Base-by-base conservation (phyloP, 92 coral and sea anemone genomes). In the Palythoa heliodiscus region DNA sequence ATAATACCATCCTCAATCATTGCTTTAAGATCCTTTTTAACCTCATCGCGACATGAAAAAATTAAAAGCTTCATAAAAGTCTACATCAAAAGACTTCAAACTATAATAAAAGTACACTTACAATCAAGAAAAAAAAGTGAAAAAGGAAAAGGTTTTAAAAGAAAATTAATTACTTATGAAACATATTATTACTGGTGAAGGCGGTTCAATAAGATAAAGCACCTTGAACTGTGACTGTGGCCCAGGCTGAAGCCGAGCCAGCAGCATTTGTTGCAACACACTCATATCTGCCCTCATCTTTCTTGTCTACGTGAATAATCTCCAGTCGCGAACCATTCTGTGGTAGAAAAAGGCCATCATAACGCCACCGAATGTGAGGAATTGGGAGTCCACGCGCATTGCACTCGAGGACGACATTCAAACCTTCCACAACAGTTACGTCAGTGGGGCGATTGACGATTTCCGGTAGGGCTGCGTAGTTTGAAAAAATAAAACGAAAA, bases 261-360 rank as follows among this genome's bases (percentile, higher is more conserved):
- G 83, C 73, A 13, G 68, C 40, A 15, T 79, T 79, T 3, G 71
- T 61, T 15, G 83, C 83, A 60, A 79, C 83, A 60, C 83, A 79
- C 12, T 79, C 83, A 19, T 79, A 79, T 79, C 71, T 79, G 13
- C 83, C 83, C 53, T 79, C 57, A 55, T 79, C 55, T 39, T 63
- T 17, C 37, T 60, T 79, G 39, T 22, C 11, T 17, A 79, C 73
- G 5, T 79, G 58, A 20, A 63, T 15, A 15, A 79, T 63, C 60
- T 79, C 83, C 40, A 79, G 83, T 39, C 83, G 48, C 40, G 83
- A 79, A 24, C 83, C 72, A 68, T 79, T 79, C 43, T 63, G 83
- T n/a, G 72, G 73, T 23, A 79, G 73, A 43, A 39, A 79, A 57
- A 10, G 55, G 52, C 71, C 83, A 66, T 79, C 19, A 64, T 14